Base-by-base conservation (phyloP, 1,140 invertebrate genomes). In the Pseudomyrmex gracilis region DNA sequence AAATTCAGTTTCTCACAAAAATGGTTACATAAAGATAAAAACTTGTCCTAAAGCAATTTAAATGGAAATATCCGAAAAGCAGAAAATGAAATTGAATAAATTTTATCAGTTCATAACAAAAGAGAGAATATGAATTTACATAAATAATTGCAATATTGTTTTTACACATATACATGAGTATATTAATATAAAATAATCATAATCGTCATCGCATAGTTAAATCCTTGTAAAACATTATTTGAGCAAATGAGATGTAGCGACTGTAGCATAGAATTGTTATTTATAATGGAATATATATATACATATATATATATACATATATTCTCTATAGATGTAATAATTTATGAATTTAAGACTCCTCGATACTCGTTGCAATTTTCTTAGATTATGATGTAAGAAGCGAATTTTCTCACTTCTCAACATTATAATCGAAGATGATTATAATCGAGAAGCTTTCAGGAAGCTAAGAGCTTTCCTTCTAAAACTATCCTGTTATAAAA, bases 201-300 rank as follows among this genome's bases (percentile, higher is more conserved):
- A 85, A 55, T 77, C 47, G 5, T 58, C 43, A 64, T 77, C 49
- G 47, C 13, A 20, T 87, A 88, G 61, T 83, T 85, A 64, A 34
- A 53, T 67, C 10, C 45, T 85, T 85, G 74, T 87, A 82, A 67
- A 53, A 71, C 68, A 77, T 68, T 86, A 85, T 74, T 86, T 66
- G n/a, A 83, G 66, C 84, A 66, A 68, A 34, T 34, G 60, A 85
- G 83, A 83, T 68, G 77, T 87, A 83, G 80, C 74, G 90, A 89
- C 91, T 90, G 70, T 90, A 86, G 85, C 87, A 58, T 67, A 88
- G 49, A 73, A 85, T 71, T 80, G 73, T 88, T 90, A 86, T 84
- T 90, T 86, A 90, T 90, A 70, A 73, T 43, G 34, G 34, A 34
- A 78, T 73, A 87, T 55, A 66, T 43, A 78, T 83, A 85, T 87